phyloP scores from a whole-genome alignment of 2,797 vertebrate species.

The Semotilus atromaculatus region DNA sequence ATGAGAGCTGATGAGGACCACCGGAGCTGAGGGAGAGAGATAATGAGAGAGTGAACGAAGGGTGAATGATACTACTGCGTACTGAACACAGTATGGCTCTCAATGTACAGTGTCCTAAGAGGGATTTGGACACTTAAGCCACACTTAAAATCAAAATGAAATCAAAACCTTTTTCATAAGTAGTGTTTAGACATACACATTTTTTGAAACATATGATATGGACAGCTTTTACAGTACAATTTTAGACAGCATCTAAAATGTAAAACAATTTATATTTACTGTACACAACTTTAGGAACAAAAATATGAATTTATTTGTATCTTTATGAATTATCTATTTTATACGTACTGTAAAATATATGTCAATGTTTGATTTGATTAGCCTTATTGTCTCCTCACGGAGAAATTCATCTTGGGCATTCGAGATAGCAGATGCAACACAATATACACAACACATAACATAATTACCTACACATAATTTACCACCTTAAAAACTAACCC shows the following conservation, averaged over 20 bases:
- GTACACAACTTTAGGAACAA: background rate
- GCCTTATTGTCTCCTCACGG: no score
- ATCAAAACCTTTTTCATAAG: background rate
- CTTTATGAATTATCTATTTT: background rate
- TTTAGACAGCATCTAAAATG: background rate
- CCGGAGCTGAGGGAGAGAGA: background rate
- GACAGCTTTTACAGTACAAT: background rate
- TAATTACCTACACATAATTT: no score
- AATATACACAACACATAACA: no score
- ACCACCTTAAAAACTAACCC: no score
- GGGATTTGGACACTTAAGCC: background rate
- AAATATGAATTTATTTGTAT: background rate
- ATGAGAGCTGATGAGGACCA: constrained; percentile 44
- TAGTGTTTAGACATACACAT: background rate
- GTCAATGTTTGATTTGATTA: no score
- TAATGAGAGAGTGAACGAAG: background rate
- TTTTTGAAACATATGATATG: background rate
- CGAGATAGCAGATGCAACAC: no score
- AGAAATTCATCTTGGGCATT: no score
- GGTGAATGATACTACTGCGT: constrained; percentile 13
- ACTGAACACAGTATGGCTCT: background rate
- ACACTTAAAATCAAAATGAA: background rate
- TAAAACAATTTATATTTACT: background rate
- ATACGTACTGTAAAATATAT: no score
- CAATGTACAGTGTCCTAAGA: background rate